Evolutionary conservation across 2,888 invertebrate species (phyloP), one percentile per base, ranked within the genome.

Genomic region (Nephrotoma guestfalica): DNA sequence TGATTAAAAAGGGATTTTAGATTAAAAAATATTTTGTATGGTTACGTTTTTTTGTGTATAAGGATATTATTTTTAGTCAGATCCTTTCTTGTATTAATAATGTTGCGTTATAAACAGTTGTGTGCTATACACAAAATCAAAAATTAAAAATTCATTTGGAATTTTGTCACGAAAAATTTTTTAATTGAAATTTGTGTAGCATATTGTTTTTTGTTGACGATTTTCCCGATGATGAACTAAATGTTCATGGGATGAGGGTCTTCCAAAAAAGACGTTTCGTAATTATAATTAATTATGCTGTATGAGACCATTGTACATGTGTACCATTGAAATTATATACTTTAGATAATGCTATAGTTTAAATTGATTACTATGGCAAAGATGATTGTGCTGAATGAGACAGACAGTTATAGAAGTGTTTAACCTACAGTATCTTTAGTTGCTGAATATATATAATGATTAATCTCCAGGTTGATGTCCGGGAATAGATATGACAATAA

Each of bases 1-100:
- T 84, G 84, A 84, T 84, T 84, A 84, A 84, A 84, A 84, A 84
- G 84, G 84, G 84, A 84, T 84, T 84, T 84, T 71, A 71, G 71
- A 71, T 71, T 71, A 71, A 71, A 71, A 71, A 71, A 71, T 30
- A 71, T 71, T 71, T 71, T 71, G 30, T 71, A 71, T 71, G 71
- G 71, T 71, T 71, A 71, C 71, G 30, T 71, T 71, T 71, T 71
- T 57, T 57, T 57, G 15, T 15, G 6, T 15, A 71, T 30, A 71
- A 71, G 71, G 71, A 30, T 71, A 71, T 71, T 71, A 30, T 71
- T 71, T 71, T 71, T 71, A 71, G 71, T 71, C 71, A 30, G 71
- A 71, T 71, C 71, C 71, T 71, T 71, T 71, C 9, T 71, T 30
- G 71, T 71, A 71, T 71, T 71, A 71, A 71, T 71, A 71, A 71